Evolutionary conservation across 1,140 invertebrate species (phyloP).

Genomic region (Drosophila nasuta): DNA sequence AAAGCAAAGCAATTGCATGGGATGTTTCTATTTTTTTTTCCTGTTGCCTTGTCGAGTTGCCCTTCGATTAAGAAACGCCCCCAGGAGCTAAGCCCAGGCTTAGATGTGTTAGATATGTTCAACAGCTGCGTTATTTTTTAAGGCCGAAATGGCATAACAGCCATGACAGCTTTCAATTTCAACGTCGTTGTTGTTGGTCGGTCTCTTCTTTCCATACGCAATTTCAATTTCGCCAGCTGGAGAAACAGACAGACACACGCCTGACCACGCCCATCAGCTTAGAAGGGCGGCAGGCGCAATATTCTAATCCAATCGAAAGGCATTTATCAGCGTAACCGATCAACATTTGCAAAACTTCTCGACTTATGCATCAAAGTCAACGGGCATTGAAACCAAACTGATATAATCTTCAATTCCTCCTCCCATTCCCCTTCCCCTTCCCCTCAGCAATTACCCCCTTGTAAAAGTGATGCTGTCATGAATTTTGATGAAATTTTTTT

Average conservation of each 20-base stretch:
- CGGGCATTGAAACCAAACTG: constrained; percentile 42
- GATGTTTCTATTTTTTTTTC: constrained; percentile 5
- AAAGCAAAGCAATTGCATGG: constrained; percentile 45
- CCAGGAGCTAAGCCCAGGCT: constrained; percentile 64
- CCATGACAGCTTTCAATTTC: constrained; percentile 79
- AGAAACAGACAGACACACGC: constrained; percentile 36
- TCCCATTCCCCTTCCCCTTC: constrained; percentile 10
- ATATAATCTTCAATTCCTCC: constrained; percentile 48
- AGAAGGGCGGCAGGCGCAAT: constrained; percentile 42
- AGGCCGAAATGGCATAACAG: constrained; percentile 30
- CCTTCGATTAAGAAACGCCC: constrained; percentile 30
- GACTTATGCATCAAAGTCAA: constrained; percentile 82
- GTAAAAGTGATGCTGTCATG: constrained; percentile 27
- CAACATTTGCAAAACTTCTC: constrained; percentile 65
- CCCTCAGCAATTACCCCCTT: constrained; percentile 53
- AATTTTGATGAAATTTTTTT: constrained; percentile 70
- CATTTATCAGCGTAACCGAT: constrained; percentile 79
- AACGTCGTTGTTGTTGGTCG: constrained; percentile 42
- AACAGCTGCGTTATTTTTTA: constrained; percentile 75
- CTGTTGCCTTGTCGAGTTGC: background rate
- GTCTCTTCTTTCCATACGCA: constrained; percentile 30
- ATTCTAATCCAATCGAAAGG: constrained; percentile 78
- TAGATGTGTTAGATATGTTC: constrained; percentile 82
- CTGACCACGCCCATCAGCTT: constrained; percentile 71
- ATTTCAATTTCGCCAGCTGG: constrained; percentile 70